These are phyloP conservation scores for Liparis tanakae DNA, from an alignment of 2,797 vertebrate genomes.

Conservation along the genomic window DNA sequence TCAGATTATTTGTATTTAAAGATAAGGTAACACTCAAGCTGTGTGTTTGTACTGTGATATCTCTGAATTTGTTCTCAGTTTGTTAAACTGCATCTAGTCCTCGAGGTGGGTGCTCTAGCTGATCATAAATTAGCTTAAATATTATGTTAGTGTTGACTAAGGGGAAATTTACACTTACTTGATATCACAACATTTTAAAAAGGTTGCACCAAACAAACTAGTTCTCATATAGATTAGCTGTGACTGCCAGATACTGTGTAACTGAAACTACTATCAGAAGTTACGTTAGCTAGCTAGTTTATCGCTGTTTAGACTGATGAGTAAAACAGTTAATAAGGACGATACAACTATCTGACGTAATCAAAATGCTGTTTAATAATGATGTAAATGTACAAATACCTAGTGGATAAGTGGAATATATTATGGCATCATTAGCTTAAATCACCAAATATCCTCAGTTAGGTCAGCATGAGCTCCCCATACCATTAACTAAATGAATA, in stretches of 20 bases:
- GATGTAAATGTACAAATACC: neutral
- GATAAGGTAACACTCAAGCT: constrained; percentile 25
- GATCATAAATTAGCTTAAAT: constrained; percentile 4
- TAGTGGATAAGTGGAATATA: neutral
- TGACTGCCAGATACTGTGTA: neutral
- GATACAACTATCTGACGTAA: neutral
- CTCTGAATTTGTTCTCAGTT: constrained; percentile 23
- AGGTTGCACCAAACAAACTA: neutral
- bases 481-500: neutral
- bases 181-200: neutral
- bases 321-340: neutral
- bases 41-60: constrained; percentile 8
- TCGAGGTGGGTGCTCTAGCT: neutral
- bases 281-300: neutral
- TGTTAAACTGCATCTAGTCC: constrained; percentile 18
- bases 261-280: neutral
- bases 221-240: neutral
- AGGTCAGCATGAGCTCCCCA: neutral
- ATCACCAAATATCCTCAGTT: neutral
- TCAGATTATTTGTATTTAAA: constrained; percentile 58
- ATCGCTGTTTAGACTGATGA: neutral
- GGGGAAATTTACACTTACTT: neutral
- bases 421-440: neutral
- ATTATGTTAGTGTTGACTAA: neutral
- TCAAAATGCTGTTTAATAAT: neutral